Base-by-base conservation (phyloP, 1,140 invertebrate species). In the Drosophila virilis region DNA sequence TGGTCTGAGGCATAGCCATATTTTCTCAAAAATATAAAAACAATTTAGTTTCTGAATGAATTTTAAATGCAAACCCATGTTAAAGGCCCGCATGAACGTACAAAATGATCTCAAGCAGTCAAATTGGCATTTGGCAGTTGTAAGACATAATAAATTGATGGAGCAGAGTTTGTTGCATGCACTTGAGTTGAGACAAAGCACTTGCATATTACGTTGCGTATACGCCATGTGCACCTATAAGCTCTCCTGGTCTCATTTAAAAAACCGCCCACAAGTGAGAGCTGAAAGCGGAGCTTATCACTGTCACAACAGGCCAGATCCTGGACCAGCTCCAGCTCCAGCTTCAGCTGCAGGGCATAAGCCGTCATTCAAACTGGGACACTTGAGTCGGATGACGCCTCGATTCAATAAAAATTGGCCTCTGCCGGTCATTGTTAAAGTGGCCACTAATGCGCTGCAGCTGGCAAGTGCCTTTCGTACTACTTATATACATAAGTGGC, bases 401-500 rank as follows among this genome's bases (percentile, higher is more conserved):
- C 37, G 64, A 59, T 86, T 78, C 82, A 78, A 88, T 85, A 88
- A 81, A 88, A 85, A 84, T 76, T 86, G 83, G 70, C 78, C 81
- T 82, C 62, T 60, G 50, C 35, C 62, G 66, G 64, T 52, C 79
- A 82, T 85, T 85, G 82, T 85, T 86, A 68, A 76, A 64, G 54
- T 66, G 70, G 70, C 70, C 78, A 88, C 83, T 86, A 88, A 86
- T 82, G 75, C 79, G 71, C 67, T 74, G 61, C 67, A 82, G 64
- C 72, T 66, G 83, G 48, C 81, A 81, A 85, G 83, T 78, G 67
- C 66, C 72, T 74, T 52, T 6, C 50, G 35, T 68, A 35, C 52
- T 59, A 61, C 45, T 61, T 48, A 17, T 45, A 46, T 8, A 78
- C 48, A 68, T 71, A 84, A 85, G 80, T 86, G 74, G 55, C 73